A percentile compares a stretch with the other conserved stretches of the same genome.
These are phyloP conservation scores for Podarcis lilfordi DNA, from an alignment of 2,797 vertebrate species.

Conservation along the genomic window DNA sequence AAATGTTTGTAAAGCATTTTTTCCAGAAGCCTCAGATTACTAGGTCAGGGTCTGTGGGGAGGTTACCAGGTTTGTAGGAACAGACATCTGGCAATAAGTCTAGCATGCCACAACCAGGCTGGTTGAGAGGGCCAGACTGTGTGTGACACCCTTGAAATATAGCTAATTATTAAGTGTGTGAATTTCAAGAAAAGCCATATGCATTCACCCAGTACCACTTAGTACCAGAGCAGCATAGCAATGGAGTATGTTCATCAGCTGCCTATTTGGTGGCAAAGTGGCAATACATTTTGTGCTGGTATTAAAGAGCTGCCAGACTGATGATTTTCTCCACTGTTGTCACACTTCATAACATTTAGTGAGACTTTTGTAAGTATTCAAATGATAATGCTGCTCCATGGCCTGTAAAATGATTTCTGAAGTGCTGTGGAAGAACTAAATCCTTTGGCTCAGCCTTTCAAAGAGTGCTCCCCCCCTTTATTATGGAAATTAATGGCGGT, in stretches of 20 bases:
- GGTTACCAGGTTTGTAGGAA: background rate
- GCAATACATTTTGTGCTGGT: background rate
- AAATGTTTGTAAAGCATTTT: background rate
- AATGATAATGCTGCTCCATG: constrained; percentile 25
- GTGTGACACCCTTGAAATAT: too few species aligned
- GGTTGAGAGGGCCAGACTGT: background rate
- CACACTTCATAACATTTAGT: constrained; percentile 35
- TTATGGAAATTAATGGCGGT: constrained; percentile 29
- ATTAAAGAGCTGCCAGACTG: background rate
- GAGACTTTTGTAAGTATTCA: constrained; percentile 7
- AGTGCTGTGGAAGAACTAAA: constrained; percentile 40
- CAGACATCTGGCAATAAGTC: background rate
- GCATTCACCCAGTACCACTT: background rate
- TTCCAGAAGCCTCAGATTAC: background rate
- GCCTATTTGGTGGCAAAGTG: background rate
- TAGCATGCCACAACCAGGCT: background rate
- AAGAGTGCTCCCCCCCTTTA: background rate
- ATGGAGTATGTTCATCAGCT: background rate
- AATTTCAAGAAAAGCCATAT: background rate
- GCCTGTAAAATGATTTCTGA: constrained; percentile 22
- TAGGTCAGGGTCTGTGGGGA: too few species aligned
- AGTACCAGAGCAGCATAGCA: background rate
- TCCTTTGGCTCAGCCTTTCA: background rate
- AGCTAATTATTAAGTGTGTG: background rate
- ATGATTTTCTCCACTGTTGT: constrained; percentile 19